Conservation (phyloP, 2,888 invertebrate species). For the Leucophenga maculata region DNA sequence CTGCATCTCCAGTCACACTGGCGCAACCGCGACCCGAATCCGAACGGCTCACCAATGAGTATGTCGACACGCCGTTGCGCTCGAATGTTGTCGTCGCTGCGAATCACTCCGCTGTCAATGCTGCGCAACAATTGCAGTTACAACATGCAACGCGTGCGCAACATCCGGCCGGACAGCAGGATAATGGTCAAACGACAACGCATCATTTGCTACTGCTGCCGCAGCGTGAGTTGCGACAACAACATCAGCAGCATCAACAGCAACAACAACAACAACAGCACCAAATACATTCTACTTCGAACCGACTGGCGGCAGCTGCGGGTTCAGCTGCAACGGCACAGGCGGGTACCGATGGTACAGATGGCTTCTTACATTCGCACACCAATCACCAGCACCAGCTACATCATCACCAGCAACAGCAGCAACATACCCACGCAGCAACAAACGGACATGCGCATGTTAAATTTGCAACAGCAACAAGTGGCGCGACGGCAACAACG, state of each 20-base stretch:
- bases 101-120: conserved; percentile 66
- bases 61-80: conserved; percentile 90
- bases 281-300: conserved; percentile 42
- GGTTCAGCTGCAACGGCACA: conserved; percentile 37
- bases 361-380: conserved; percentile 69
- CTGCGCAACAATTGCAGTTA: conserved; percentile 55
- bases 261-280: conserved; percentile 58
- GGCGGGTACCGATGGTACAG: conserved; percentile 71
- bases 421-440: conserved; percentile 57
- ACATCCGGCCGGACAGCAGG: conserved; percentile 72
- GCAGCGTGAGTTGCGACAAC: conserved; percentile 74
- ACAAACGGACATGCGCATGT: conserved; percentile 31
- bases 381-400: conserved; percentile 31
- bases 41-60: conserved; percentile 91
- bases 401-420: conserved; percentile 40
- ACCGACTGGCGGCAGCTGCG: conserved; percentile 45
- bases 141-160: conserved; percentile 73
- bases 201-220: conserved; percentile 75
- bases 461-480: conserved; percentile 25
- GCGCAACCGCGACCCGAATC: conserved; percentile 87
- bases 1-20: conserved; percentile 73
- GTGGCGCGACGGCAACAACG: conserved; percentile 34
- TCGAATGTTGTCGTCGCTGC: too few species aligned
- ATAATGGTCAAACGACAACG: conserved; percentile 73
- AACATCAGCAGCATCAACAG: conserved; percentile 75